These are phyloP conservation scores for Phrynocephalus guinanensis DNA, from an alignment of 2,797 vertebrate genomes.

Conservation along the genomic window DNA sequence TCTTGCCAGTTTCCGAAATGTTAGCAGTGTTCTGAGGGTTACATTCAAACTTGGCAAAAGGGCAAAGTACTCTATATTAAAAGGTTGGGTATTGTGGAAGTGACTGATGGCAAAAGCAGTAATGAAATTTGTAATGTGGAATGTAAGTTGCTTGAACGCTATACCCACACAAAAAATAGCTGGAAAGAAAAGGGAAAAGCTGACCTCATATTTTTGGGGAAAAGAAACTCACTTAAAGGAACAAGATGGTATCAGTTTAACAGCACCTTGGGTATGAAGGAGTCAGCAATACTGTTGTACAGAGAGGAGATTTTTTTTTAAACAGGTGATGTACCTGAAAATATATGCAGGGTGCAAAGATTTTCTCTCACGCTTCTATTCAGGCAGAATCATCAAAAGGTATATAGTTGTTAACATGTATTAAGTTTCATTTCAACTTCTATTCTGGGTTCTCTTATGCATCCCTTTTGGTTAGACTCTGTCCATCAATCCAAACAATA, in stretches of 20 bases:
- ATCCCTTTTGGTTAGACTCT: neutral
- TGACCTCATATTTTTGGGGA: constrained; percentile 13
- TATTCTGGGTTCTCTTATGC: neutral
- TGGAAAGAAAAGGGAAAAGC: constrained; percentile 2
- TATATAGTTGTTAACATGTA: neutral
- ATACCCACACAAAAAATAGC: constrained; percentile 30
- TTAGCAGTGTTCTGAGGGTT: constrained; percentile 1
- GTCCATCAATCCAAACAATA: neutral
- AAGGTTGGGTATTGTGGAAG: constrained; percentile 27
- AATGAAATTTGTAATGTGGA: constrained; percentile 41
- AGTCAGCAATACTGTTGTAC: constrained; percentile 27
- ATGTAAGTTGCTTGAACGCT: constrained; percentile 36
- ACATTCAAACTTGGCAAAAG: constrained; percentile 33
- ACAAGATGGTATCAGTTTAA: constrained; percentile 36
- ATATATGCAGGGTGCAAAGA: neutral
- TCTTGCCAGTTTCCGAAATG: constrained; percentile 19
- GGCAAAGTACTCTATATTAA: constrained; percentile 24
- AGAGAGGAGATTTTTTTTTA: neutral
- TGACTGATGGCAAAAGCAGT: constrained; percentile 36
- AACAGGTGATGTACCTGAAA: neutral
- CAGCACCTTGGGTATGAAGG: constrained; percentile 19
- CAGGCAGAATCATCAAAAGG: neutral
- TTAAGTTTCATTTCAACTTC: neutral
- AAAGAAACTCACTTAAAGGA: constrained; percentile 30
- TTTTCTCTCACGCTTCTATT: neutral